Evolutionary conservation across 2,113 vertebrate genomes (phyloP).

Genomic region (Leuciscus idus): DNA sequence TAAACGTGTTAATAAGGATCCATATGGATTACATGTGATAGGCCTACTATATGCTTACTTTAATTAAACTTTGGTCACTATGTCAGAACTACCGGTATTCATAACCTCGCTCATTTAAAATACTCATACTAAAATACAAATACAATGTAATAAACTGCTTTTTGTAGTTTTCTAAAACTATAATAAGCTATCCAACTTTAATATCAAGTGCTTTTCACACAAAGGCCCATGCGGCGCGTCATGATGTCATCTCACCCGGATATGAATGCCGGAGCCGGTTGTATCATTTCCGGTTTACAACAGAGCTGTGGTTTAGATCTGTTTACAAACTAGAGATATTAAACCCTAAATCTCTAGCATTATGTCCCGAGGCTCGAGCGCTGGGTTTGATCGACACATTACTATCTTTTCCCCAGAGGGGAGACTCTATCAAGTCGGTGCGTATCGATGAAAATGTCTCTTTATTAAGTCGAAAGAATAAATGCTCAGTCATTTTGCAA

Average conservation of each 20-base stretch:
- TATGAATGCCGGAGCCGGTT: not conserved
- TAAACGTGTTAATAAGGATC: too few species aligned
- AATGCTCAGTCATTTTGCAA: conserved; percentile 76
- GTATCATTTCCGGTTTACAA: conserved; percentile 34
- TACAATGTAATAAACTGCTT: not conserved
- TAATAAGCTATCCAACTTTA: not conserved
- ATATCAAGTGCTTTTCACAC: not conserved
- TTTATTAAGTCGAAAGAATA: conserved; percentile 43
- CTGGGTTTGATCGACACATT: conserved; percentile 92
- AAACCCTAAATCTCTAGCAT: conserved; percentile 16
- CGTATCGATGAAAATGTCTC: conserved; percentile 62
- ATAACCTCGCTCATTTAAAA: too few species aligned
- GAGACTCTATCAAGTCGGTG: conserved; percentile 94
- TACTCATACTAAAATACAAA: too few species aligned
- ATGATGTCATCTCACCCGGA: not conserved
- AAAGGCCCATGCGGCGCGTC: too few species aligned
- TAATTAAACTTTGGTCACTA: too few species aligned
- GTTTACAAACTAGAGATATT: conserved; percentile 33
- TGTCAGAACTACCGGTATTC: too few species aligned
- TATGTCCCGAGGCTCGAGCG: conserved; percentile 93
- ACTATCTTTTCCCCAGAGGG: conserved; percentile 95
- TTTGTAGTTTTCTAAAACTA: too few species aligned
- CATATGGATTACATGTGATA: too few species aligned
- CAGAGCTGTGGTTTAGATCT: not conserved
- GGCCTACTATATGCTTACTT: too few species aligned